Conservation (phyloP, 2,888 invertebrate genomes). For the Xylota segnis region DNA sequence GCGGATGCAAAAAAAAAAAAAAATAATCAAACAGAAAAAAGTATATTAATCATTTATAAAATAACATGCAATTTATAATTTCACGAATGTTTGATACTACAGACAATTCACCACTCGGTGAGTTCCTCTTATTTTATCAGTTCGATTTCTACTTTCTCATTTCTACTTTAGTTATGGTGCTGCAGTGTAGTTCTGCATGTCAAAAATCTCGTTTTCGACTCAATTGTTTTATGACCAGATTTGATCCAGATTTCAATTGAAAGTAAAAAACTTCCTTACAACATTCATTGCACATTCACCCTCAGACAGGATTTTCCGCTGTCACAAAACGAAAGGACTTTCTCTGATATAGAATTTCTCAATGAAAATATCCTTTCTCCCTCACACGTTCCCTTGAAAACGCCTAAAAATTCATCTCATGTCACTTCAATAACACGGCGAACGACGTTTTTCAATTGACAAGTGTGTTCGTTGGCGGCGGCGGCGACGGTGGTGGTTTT, state of each 20-base stretch:
- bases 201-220: too few relatives aligned
- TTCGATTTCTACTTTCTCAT: too few relatives aligned
- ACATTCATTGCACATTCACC: background rate
- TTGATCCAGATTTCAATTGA: too few relatives aligned
- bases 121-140: too few relatives aligned
- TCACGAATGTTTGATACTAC: too few relatives aligned
- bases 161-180: too few relatives aligned
- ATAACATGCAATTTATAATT: too few relatives aligned
- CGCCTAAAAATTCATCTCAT: slow-evolving; percentile 66
- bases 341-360: slow-evolving; percentile 21
- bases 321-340: slow-evolving; percentile 30
- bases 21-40: background rate
- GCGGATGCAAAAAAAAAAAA: background rate
- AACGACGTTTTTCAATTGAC: slow-evolving; percentile 56
- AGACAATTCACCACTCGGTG: too few relatives aligned
- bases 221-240: too few relatives aligned
- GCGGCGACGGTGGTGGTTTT: slow-evolving; percentile 61
- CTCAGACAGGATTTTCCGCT: slow-evolving; percentile 22
- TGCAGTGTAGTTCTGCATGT: too few relatives aligned
- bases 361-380: slow-evolving; percentile 48
- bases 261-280: slow-evolving; percentile 33
- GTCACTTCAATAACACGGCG: slow-evolving; percentile 62
- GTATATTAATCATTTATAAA: background rate
- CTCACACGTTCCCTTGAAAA: slow-evolving; percentile 68
- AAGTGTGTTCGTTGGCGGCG: slow-evolving; percentile 58